phyloP scores from a whole-genome alignment of 2,888 invertebrate species.

The Physocephala rufipes region DNA sequence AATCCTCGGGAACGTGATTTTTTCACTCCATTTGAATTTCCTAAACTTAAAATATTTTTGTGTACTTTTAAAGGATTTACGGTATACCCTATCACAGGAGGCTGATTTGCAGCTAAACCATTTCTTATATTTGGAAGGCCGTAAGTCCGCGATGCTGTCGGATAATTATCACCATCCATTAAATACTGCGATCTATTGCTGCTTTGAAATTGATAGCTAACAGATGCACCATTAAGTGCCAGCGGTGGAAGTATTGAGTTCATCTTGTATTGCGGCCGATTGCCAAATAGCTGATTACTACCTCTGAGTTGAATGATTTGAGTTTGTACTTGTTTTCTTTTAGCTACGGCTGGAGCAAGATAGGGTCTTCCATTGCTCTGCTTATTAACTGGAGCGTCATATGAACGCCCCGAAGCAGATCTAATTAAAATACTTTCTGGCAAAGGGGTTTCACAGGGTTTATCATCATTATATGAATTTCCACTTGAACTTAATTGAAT shows the following conservation, averaged over 20 bases:
- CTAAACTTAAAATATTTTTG: slow-evolving; percentile 46
- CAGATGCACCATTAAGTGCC: slow-evolving; percentile 45
- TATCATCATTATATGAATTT: slow-evolving; percentile 51
- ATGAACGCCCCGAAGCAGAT: slow-evolving; percentile 58
- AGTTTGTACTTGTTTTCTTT: slow-evolving; percentile 50
- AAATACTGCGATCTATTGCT: slow-evolving; percentile 41
- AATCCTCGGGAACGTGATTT: slow-evolving; percentile 59
- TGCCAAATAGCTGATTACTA: not conserved
- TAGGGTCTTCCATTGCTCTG: slow-evolving; percentile 57
- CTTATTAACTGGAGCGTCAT: slow-evolving; percentile 58
- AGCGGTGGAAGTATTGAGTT: slow-evolving; percentile 49
- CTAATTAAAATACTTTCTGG: slow-evolving; percentile 55
- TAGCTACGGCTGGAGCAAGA: slow-evolving; percentile 58
- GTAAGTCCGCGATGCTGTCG: slow-evolving; percentile 63
- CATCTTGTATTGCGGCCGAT: slow-evolving; percentile 38
- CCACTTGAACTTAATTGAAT: slow-evolving; percentile 50
- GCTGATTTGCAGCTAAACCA: slow-evolving; percentile 49
- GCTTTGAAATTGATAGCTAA: slow-evolving; percentile 8
- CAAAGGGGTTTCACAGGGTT: slow-evolving; percentile 46
- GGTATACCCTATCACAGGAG: slow-evolving; percentile 42
- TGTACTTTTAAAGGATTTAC: slow-evolving; percentile 48
- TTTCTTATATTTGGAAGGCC: slow-evolving; percentile 61
- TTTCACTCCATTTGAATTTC: slow-evolving; percentile 50
- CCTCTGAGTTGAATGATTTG: slow-evolving; percentile 13
- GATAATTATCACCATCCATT: slow-evolving; percentile 26